Conservation (phyloP, 2,888 invertebrate species). For the Leucophora obtusa region DNA sequence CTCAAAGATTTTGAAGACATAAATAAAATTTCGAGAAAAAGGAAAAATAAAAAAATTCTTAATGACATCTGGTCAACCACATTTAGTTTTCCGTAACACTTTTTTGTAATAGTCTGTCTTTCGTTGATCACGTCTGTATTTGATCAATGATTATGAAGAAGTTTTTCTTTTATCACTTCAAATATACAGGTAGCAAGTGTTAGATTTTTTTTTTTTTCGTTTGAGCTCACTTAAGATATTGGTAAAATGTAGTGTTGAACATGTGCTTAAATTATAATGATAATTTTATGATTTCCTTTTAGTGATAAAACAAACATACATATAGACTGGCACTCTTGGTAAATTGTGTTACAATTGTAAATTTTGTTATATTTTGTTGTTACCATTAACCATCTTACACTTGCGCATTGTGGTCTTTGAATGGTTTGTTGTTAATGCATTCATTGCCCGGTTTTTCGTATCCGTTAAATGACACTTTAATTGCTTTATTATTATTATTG, state of each 20-base stretch:
- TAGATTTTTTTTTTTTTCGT: neutral
- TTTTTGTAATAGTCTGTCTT: neutral
- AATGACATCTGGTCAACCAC: constrained; percentile 4
- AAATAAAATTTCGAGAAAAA: neutral
- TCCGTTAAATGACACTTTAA: constrained; percentile 50
- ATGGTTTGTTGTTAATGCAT: neutral
- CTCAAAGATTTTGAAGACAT: neutral
- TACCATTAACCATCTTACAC: neutral
- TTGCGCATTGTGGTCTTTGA: neutral
- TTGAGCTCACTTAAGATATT: neutral
- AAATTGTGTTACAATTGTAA: too few species aligned
- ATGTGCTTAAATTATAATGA: constrained; percentile 27
- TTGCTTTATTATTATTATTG: constrained; percentile 42
- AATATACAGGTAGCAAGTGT: constrained; percentile 17
- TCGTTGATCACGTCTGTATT: neutral
- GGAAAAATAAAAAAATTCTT: neutral
- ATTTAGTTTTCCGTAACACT: constrained; percentile 5
- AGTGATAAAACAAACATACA: neutral
- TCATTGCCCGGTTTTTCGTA: neutral
- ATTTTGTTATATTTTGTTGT: neutral
- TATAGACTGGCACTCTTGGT: too few species aligned
- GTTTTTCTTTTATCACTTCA: neutral
- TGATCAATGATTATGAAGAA: constrained; percentile 20
- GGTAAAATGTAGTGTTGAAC: constrained; percentile 10
- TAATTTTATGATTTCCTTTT: constrained; percentile 24